Evolutionary conservation across 2,797 vertebrate species (phyloP).

Genomic region (Petrocephalus sullivani): DNA sequence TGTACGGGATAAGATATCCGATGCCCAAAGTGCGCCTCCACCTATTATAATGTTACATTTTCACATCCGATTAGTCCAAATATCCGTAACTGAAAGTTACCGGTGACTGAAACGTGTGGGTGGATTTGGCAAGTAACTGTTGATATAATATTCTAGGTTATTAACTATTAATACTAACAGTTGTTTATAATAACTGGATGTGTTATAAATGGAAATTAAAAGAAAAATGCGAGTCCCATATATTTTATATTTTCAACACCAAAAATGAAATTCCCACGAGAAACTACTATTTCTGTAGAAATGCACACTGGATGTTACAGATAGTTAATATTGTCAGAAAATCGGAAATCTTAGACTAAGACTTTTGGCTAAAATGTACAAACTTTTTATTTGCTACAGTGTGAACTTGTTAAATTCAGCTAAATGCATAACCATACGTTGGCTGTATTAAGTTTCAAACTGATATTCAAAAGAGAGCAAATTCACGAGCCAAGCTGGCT

Average conservation of each 20-base stretch:
- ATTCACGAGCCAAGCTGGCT: not conserved
- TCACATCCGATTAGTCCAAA: not conserved
- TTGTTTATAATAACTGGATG: not conserved
- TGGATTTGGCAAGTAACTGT: not conserved
- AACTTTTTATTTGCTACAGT: not conserved
- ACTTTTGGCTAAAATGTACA: not conserved
- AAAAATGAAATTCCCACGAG: not conserved
- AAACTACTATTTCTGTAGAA: not conserved
- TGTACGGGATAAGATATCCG: not conserved
- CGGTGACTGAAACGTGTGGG: not conserved
- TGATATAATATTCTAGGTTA: not conserved
- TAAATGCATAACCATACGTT: not conserved
- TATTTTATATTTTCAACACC: not conserved
- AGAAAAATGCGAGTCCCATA: not conserved
- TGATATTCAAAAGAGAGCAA: not conserved
- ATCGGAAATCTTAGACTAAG: not conserved
- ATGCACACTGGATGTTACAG: not conserved
- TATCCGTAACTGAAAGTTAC: not conserved
- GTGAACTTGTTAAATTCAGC: conserved; percentile 3
- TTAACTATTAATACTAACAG: not conserved
- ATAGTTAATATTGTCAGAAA: not conserved
- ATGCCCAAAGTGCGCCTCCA: not conserved
- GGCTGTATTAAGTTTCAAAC: not conserved
- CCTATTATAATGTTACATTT: not conserved
- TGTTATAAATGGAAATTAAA: not conserved